A percentile compares a stretch with the other conserved stretches of the same genome.
Evolutionary conservation across 2,888 invertebrate species (phyloP).

Genomic region (Corythucha ciliata): DNA sequence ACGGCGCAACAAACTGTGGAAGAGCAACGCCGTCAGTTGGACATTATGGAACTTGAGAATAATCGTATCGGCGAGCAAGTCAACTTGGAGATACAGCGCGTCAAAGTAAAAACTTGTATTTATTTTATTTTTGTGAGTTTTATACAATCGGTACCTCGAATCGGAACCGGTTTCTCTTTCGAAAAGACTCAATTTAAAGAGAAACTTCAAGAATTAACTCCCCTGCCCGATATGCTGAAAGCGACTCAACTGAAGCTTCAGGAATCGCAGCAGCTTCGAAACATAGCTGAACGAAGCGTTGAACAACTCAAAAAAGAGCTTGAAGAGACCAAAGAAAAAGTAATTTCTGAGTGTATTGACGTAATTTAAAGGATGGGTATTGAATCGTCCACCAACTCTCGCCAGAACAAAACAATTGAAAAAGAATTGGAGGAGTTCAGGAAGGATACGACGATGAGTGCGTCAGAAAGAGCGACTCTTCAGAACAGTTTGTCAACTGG

Average conservation of each 20-base stretch:
- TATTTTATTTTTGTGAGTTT: not conserved
- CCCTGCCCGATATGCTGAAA: conserved; percentile 58
- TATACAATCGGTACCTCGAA: not conserved
- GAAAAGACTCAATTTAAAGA: conserved; percentile 57
- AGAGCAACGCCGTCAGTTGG: conserved; percentile 58
- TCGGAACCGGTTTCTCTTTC: not conserved
- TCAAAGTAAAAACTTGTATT: conserved; percentile 44
- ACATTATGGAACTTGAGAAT: conserved; percentile 63
- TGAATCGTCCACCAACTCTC: conserved; percentile 25
- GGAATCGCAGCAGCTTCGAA: conserved; percentile 58
- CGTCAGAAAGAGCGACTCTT: conserved; percentile 25
- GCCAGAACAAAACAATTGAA: conserved; percentile 40
- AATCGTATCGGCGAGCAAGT: conserved; percentile 61
- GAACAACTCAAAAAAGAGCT: conserved; percentile 57
- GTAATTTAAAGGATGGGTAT: not conserved
- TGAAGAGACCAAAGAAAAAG: conserved; percentile 53
- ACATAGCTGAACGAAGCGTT: conserved; percentile 55
- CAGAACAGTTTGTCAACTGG: conserved; percentile 26
- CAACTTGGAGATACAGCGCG: conserved; percentile 57
- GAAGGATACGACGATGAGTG: conserved; percentile 18
- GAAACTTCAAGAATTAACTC: conserved; percentile 58
- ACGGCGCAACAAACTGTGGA: conserved; percentile 61
- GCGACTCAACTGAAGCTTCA: conserved; percentile 57
- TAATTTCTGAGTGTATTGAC: conserved; percentile 34
- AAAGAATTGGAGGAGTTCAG: conserved; percentile 24